Conservation (phyloP, 2,888 invertebrate genomes). For the Neoscelio sp. region DNA sequence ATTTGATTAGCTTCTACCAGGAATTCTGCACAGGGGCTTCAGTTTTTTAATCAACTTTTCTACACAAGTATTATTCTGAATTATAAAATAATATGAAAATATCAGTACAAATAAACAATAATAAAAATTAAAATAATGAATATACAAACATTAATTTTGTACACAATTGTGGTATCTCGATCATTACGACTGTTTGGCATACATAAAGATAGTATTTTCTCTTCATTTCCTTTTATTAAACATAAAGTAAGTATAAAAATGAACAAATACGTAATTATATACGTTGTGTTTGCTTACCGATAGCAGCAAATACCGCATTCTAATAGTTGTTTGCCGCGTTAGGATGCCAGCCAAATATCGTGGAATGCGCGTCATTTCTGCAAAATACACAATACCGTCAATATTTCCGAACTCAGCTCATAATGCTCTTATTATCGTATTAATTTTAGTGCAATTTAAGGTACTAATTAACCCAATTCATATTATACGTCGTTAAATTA, state of each 20-base stretch:
- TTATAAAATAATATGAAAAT: background rate
- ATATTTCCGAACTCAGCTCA: constrained; percentile 21
- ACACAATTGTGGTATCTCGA: background rate
- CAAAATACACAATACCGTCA: constrained; percentile 62
- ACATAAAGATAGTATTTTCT: background rate
- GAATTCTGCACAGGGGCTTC: too few species aligned
- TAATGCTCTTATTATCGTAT: constrained; percentile 26
- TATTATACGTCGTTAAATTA: constrained; percentile 8
- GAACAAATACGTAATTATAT: constrained; percentile 36
- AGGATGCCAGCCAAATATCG: constrained; percentile 64
- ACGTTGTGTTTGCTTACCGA: constrained; percentile 61
- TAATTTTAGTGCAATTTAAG: constrained; percentile 19
- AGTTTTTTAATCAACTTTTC: too few species aligned
- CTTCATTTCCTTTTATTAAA: constrained; percentile 10
- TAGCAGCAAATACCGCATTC: constrained; percentile 68
- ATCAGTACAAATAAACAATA: background rate
- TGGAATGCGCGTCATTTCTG: constrained; percentile 70
- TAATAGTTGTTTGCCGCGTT: constrained; percentile 65
- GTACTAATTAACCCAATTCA: constrained; percentile 9
- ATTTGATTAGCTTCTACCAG: too few species aligned
- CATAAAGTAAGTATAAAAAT: constrained; percentile 21
- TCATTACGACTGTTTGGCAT: background rate
- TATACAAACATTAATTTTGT: background rate
- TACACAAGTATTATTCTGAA: too few species aligned
- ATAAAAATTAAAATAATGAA: background rate